phyloP scores from a whole-genome alignment of 1,140 invertebrate genomes.

The Drosophila lini region DNA sequence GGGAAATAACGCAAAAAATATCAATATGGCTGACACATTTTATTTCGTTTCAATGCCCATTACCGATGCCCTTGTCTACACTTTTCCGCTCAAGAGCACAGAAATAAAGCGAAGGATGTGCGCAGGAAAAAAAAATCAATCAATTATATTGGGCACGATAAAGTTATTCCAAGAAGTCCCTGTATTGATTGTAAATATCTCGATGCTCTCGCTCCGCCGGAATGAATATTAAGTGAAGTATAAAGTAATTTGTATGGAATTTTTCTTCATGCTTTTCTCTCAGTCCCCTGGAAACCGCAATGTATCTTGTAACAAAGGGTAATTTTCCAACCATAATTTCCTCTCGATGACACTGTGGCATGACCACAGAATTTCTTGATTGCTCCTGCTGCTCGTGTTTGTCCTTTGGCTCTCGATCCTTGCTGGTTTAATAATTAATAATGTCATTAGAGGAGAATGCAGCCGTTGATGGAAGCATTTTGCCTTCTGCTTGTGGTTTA shows the following conservation, averaged over 20 bases:
- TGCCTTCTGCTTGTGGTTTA: conserved; percentile 13
- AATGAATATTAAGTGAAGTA: conserved; percentile 46
- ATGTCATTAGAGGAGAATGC: conserved; percentile 33
- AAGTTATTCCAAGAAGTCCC: conserved; percentile 32
- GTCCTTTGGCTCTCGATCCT: background rate
- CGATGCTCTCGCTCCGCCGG: background rate
- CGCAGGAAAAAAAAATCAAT: conserved; percentile 57
- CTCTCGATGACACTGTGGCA: background rate
- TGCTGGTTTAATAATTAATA: conserved; percentile 32
- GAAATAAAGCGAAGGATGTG: conserved; percentile 24
- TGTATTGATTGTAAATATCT: conserved; percentile 41
- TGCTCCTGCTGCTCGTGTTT: background rate
- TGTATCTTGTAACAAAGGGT: conserved; percentile 3
- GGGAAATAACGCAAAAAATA: conserved; percentile 26
- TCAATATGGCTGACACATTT: conserved; percentile 56
- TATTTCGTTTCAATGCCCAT: conserved; percentile 51
- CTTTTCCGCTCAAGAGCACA: conserved; percentile 44
- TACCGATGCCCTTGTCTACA: conserved; percentile 58
- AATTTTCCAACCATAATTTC: conserved; percentile 33
- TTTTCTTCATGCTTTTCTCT: background rate
- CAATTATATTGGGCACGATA: conserved; percentile 50
- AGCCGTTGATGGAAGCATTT: background rate
- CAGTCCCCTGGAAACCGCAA: background rate
- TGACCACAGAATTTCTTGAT: conserved; percentile 22
- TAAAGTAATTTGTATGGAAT: conserved; percentile 3